Conservation (phyloP, 2,888 invertebrate genomes). For the Masnerella sp. region DNA sequence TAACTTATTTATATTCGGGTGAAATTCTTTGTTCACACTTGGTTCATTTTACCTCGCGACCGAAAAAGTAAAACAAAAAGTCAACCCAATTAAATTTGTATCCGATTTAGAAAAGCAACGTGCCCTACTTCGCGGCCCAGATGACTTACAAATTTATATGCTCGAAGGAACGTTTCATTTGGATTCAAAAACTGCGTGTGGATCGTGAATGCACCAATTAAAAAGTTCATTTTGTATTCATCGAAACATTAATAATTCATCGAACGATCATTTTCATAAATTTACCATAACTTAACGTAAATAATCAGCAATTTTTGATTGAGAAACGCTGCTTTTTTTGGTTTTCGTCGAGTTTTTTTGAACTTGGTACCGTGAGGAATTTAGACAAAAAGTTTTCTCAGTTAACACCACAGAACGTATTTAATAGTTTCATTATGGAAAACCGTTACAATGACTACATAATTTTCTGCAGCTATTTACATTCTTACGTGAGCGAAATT, state of each 20-base stretch:
- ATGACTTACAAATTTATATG: constrained; percentile 29
- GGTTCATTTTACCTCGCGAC: no score
- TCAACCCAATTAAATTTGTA: constrained; percentile 16
- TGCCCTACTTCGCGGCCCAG: constrained; percentile 20
- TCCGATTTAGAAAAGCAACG: constrained; percentile 18
- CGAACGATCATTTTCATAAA: not conserved
- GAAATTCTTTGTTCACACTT: no score
- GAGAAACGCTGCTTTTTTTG: not conserved
- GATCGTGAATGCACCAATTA: constrained; percentile 23
- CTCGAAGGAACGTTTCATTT: constrained; percentile 19
- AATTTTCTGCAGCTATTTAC: constrained; percentile 43
- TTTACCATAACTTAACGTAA: no score
- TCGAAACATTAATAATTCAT: not conserved
- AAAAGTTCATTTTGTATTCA: constrained; percentile 17
- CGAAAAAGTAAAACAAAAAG: constrained; percentile 15
- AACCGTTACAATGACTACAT: constrained; percentile 50
- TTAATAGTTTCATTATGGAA: constrained; percentile 44
- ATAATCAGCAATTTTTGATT: constrained; percentile 1
- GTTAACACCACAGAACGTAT: constrained; percentile 28
- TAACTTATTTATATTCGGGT: no score
- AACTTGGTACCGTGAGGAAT: no score
- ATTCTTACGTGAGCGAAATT: constrained; percentile 40
- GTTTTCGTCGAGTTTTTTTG: no score
- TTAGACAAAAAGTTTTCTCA: constrained; percentile 19
- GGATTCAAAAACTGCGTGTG: constrained; percentile 17